Percentiles rank a stretch among this genome's conserved stretches.
Conservation (phyloP, 2,113 vertebrate species). For the Eudyptes chrysolophus region DNA sequence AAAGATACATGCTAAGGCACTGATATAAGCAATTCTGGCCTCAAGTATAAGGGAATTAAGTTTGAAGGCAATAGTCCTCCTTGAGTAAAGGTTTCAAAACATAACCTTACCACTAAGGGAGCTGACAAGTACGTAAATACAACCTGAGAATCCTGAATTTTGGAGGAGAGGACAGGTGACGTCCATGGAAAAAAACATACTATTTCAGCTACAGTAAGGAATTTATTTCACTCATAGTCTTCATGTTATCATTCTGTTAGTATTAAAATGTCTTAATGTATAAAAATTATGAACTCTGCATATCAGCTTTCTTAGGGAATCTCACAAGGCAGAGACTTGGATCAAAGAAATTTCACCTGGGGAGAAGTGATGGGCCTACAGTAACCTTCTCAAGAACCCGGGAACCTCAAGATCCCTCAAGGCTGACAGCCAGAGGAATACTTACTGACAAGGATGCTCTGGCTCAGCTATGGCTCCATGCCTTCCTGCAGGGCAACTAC, state of each 20-base stretch:
- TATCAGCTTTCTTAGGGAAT: not conserved
- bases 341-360: not conserved
- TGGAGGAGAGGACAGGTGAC: not conserved
- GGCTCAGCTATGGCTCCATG: not conserved
- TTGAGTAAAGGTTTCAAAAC: not conserved
- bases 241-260: not conserved
- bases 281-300: rapidly evolving
- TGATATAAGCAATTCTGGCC: not conserved
- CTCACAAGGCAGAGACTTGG: not conserved
- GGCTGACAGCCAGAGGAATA: not conserved
- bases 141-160: not conserved
- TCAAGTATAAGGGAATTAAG: not conserved
- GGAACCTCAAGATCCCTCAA: not conserved
- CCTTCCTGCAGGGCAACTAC: not conserved
- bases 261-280: not conserved
- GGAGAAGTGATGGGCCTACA: not conserved
- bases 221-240: not conserved
- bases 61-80: not conserved
- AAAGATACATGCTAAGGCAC: not conserved
- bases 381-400: not conserved
- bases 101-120: not conserved
- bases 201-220: not conserved
- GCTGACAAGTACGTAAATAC: not conserved
- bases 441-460: not conserved
- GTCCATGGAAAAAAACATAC: not conserved